A percentile compares a stretch with the other conserved stretches of the same genome.
Conservation (phyloP, 2,797 vertebrate species). For the Danio aesculapii region DNA sequence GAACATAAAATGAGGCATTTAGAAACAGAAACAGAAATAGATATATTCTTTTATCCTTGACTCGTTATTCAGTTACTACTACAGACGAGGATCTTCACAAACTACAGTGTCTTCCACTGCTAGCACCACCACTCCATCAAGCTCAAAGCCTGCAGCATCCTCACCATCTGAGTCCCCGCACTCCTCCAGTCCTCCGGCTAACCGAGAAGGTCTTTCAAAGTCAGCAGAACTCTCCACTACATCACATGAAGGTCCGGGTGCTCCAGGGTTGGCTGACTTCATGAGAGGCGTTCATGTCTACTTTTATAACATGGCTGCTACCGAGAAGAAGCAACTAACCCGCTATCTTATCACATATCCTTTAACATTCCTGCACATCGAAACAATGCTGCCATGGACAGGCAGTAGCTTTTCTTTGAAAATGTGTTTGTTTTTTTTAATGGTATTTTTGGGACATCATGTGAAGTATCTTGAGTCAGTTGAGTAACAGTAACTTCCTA, state of each 20-base stretch:
- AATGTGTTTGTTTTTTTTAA: no score
- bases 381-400: not conserved
- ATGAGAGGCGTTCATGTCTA: slow-evolving; percentile 80
- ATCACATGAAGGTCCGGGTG: not conserved
- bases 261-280: slow-evolving; percentile 71
- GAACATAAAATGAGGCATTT: not conserved
- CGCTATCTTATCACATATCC: slow-evolving; percentile 86
- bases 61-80: slow-evolving; percentile 85
- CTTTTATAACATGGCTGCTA: slow-evolving; percentile 80
- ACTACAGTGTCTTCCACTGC: slow-evolving; percentile 18
- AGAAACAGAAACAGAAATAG: no score
- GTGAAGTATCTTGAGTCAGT: no score
- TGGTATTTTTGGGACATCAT: no score
- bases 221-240: slow-evolving; percentile 5
- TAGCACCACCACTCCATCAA: slow-evolving; percentile 45
- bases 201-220: slow-evolving; percentile 8
- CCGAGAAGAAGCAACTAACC: slow-evolving; percentile 76
- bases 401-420: no score
- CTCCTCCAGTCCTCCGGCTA: slow-evolving; percentile 9
- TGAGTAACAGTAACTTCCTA: no score
- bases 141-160: slow-evolving; percentile 48
- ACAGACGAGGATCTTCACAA: slow-evolving; percentile 67
- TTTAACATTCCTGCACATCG: slow-evolving; percentile 51
- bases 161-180: slow-evolving; percentile 39
- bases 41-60: slow-evolving; percentile 29